phyloP scores from a whole-genome alignment of 2,113 vertebrate species.

The Epinephelus moara region DNA sequence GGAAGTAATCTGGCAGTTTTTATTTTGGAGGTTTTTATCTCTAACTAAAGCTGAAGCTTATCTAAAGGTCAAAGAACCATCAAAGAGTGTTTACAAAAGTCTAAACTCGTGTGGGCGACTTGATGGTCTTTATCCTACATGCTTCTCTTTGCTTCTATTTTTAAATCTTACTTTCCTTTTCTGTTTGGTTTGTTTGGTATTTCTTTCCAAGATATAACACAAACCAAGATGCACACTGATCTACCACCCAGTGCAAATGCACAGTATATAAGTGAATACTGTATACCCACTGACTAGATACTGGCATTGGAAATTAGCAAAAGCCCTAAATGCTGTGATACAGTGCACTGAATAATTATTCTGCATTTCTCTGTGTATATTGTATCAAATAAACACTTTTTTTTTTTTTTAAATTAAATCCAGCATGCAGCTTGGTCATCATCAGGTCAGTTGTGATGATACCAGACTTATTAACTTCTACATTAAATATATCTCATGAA shows the following conservation, averaged over 20 bases:
- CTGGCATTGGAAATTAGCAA: too few species aligned
- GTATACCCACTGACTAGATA: too few species aligned
- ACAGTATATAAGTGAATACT: neutral
- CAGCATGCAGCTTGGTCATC: neutral
- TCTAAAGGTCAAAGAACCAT: conserved; percentile 2
- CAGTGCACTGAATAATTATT: too few species aligned
- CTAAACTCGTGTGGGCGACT: neutral
- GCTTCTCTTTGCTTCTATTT: neutral
- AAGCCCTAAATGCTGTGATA: too few species aligned
- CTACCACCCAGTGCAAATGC: neutral
- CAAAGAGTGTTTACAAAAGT: neutral
- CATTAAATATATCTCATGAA: neutral
- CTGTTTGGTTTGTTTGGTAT: too few species aligned
- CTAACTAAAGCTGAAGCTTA: too few species aligned
- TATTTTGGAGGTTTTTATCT: neutral
- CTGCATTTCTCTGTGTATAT: too few species aligned
- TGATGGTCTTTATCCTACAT: neutral
- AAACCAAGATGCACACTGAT: neutral
- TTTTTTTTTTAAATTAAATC: too few species aligned
- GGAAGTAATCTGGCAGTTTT: neutral
- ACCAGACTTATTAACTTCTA: neutral
- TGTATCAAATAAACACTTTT: too few species aligned
- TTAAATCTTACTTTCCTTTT: neutral
- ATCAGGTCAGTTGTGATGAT: neutral
- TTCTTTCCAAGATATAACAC: neutral